phyloP scores from a whole-genome alignment of 2,888 invertebrate genomes.

The Leptinotarsa tumamoca region DNA sequence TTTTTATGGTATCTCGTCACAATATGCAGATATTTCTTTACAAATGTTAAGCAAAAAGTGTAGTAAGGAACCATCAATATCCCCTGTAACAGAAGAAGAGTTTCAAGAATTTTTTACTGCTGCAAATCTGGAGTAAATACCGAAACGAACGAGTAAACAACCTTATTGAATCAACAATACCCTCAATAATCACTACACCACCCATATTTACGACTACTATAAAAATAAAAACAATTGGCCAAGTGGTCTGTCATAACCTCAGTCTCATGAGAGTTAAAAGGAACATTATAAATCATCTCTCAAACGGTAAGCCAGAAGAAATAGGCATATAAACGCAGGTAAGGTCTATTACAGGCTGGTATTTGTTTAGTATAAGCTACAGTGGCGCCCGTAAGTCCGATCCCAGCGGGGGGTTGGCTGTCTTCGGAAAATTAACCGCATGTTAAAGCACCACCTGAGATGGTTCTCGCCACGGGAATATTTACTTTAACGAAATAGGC shows the following conservation, averaged over 20 bases:
- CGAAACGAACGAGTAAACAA: conserved; percentile 16
- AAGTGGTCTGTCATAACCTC: conserved; percentile 31
- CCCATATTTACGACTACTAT: conserved; percentile 30
- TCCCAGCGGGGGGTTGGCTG: conserved; percentile 53
- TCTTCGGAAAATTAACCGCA: conserved; percentile 34
- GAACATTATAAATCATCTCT: conserved; percentile 50
- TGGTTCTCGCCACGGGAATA: conserved; percentile 18
- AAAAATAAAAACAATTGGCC: conserved; percentile 32
- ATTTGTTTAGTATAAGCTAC: conserved; percentile 60
- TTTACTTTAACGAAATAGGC: conserved; percentile 29
- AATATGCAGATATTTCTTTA: background rate
- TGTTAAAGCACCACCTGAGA: conserved; percentile 35
- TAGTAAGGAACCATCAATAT: background rate
- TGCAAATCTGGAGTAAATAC: conserved; percentile 8
- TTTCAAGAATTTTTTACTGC: conserved; percentile 8
- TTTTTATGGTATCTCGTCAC: no score
- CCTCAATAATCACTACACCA: conserved; percentile 32
- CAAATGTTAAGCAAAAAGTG: background rate
- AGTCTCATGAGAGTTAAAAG: conserved; percentile 33
- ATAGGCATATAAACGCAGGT: conserved; percentile 60
- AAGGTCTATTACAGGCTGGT: conserved; percentile 53
- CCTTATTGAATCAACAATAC: conserved; percentile 24
- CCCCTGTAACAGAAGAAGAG: no score
- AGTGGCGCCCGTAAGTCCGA: conserved; percentile 63
- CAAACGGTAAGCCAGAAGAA: conserved; percentile 50